Percentiles rank a stretch among this genome's conserved stretches.
These are phyloP conservation scores for Rhinoderma darwinii DNA, from an alignment of 2,113 vertebrate genomes.

Conservation along the genomic window DNA sequence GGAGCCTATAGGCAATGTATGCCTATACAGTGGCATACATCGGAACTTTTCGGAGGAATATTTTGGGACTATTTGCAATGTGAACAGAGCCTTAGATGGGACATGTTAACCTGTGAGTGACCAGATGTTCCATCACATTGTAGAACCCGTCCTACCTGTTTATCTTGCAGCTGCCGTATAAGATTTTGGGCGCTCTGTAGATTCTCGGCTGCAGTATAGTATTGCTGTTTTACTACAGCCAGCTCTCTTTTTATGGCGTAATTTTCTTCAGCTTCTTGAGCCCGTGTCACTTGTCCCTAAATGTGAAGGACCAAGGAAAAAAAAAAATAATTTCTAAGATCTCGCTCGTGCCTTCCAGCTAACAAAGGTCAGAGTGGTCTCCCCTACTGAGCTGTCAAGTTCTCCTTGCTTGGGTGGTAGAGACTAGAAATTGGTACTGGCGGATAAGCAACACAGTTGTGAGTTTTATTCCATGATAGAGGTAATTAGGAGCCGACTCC, in stretches of 20 bases:
- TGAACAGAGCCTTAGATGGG: background rate
- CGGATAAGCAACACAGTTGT: too few species aligned
- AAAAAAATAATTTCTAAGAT: background rate
- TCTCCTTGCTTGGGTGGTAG: background rate
- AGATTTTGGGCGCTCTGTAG: conserved; percentile 88
- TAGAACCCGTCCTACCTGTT: conserved; percentile 74
- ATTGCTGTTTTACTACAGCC: conserved; percentile 87
- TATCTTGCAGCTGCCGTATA: conserved; percentile 86
- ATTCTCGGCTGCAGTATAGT: conserved; percentile 79
- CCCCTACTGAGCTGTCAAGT: too few species aligned
- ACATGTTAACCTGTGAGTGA: too few species aligned
- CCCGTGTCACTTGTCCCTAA: conserved; percentile 92
- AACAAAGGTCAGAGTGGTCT: background rate
- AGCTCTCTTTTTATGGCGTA: conserved; percentile 93
- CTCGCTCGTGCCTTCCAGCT: too few species aligned
- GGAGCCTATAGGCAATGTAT: too few species aligned
- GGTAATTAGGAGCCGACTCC: too few species aligned
- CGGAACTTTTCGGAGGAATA: too few species aligned
- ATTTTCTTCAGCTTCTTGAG: conserved; percentile 94
- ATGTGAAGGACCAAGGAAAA: background rate
- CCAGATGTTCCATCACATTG: background rate
- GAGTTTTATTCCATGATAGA: too few species aligned
- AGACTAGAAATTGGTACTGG: background rate
- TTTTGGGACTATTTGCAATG: too few species aligned
- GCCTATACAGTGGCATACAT: too few species aligned